Conservation (phyloP, 2,113 vertebrate genomes). For the Lycaon pictus region DNA sequence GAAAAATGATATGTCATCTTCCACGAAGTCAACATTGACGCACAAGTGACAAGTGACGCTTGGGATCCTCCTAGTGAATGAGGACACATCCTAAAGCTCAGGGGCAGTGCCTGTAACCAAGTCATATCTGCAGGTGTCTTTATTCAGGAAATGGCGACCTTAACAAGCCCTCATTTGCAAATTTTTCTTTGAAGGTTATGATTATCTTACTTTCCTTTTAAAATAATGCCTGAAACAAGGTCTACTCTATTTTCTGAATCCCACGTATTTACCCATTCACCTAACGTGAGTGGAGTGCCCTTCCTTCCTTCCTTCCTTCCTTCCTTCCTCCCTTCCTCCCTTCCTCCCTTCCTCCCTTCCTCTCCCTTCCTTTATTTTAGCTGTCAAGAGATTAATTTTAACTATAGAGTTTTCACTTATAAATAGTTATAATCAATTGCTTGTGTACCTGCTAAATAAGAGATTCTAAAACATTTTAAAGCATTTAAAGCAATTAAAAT, state of each 20-base stretch:
- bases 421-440: constrained; percentile 21
- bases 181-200: neutral
- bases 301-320: neutral
- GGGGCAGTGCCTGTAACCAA: too few relatives aligned
- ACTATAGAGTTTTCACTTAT: neutral
- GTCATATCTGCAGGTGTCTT: neutral
- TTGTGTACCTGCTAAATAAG: constrained; percentile 26
- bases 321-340: neutral
- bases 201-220: neutral
- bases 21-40: neutral
- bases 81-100: neutral
- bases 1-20: too few relatives aligned
- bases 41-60: neutral
- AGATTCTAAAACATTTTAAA: constrained; percentile 42
- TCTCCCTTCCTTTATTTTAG: neutral
- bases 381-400: constrained; percentile 21
- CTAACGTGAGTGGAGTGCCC: neutral
- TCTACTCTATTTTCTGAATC: neutral
- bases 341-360: too few relatives aligned
- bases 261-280: neutral
- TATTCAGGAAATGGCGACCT: neutral
- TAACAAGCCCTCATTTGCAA: neutral
- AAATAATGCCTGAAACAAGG: neutral
- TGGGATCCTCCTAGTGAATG: neutral
- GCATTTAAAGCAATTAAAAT: constrained; percentile 9